Evolutionary conservation across 1,140 invertebrate genomes (phyloP), one percentile per base, ranked within the genome.

Genomic region (Eurosta solidaginis): DNA sequence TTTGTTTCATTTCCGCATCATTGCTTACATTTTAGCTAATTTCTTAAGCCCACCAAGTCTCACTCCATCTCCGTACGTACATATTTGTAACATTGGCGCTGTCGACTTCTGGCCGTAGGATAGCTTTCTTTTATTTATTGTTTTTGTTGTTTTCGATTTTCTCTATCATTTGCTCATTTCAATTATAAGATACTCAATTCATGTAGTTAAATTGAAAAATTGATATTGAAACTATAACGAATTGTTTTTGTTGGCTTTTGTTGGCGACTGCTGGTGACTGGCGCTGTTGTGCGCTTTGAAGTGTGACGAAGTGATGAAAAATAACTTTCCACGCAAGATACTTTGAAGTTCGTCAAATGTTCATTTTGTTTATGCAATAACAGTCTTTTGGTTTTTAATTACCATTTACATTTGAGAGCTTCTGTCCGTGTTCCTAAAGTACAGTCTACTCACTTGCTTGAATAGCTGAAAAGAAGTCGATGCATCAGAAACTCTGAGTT

Each of bases 221-320:
- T 52, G 33, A 54, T 52, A 33, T 29, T 12, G 44, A 4, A 74
- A 74, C 75, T 40, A 76, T 40, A 33, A 17, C 75, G 45, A 76
- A 52, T 76, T 40, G 47, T 20, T 59, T 59, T 20, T 20, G 2
- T 25, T 14, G 42, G 29, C 33, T 27, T 76, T 25, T 76, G 74
- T 52, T 50, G 29, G 22, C 33, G 36, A 40, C 74, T n/a, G 49
- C 74, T 76, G 73, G 40, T 42, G 20, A n/a, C 47, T 45, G 74
- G n/a, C 44, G 22, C 33, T 0, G 10, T n/a, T 3, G n/a, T 6
- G 42, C 22, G 22, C 73, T 74, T 74, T 76, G 75, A 76, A 40
- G 75, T 52, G 75, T 52, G 45, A 52, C 49, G 75, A 76, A 52
- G 42, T n/a, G 29, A 50, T 76, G 49, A 52, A 76, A 76, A 76